phyloP scores from a whole-genome alignment of 2,113 vertebrate genomes.

The Orthonyx spaldingii region DNA sequence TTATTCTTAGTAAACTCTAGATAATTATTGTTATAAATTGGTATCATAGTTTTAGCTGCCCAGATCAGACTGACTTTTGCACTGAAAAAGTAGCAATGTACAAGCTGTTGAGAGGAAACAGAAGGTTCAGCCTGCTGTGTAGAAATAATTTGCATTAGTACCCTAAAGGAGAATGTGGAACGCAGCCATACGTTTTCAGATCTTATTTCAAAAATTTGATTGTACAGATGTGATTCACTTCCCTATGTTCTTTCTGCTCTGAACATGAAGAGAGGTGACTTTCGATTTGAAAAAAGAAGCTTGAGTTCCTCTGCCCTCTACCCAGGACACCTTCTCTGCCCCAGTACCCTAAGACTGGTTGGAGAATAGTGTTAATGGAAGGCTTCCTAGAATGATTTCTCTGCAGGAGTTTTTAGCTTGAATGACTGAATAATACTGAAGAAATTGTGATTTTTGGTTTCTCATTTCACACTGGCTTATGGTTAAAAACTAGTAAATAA shows the following conservation, averaged over 20 bases:
- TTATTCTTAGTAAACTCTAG: background rate
- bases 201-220: background rate
- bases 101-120: background rate
- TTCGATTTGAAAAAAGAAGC: background rate
- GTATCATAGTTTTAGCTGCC: background rate
- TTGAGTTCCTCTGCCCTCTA: background rate
- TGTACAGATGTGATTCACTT: background rate
- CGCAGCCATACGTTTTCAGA: background rate
- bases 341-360: background rate
- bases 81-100: background rate
- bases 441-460: background rate
- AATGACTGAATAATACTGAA: background rate
- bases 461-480: background rate
- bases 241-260: background rate
- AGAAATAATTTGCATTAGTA: background rate
- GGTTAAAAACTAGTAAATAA: background rate
- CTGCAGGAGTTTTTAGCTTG: background rate
- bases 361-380: background rate
- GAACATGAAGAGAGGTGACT: background rate
- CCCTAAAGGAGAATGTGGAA: slow-evolving; percentile 7
- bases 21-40: background rate
- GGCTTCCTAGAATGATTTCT: background rate
- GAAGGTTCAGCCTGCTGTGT: background rate
- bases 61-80: background rate
- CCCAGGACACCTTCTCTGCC: background rate